phyloP scores from a whole-genome alignment of 2,113 vertebrate species.

The Leucosticte australis region DNA sequence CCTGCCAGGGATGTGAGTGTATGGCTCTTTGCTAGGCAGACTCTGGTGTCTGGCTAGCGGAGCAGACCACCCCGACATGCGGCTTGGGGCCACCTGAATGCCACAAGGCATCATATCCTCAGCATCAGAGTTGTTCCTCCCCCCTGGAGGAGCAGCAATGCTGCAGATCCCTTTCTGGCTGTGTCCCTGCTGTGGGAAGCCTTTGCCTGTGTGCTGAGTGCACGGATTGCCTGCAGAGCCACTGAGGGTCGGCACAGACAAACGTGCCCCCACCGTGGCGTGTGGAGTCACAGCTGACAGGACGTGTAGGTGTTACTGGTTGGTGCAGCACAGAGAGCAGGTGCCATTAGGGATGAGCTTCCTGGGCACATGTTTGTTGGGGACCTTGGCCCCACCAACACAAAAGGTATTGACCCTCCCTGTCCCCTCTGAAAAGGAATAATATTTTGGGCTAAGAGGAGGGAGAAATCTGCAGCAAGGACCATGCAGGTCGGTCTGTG shows the following conservation, averaged over 20 bases:
- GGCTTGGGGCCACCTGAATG: background rate
- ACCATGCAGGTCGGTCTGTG: background rate
- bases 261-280: rapidly evolving
- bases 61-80: background rate
- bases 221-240: rapidly evolving
- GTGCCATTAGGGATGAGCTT: background rate
- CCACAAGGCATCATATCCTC: background rate
- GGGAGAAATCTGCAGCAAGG: background rate
- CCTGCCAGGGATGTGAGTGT: background rate
- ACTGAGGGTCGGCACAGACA: background rate
- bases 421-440: background rate
- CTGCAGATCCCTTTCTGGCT: background rate
- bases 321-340: background rate
- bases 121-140: background rate
- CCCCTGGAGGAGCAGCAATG: rapidly evolving
- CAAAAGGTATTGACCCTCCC: rapidly evolving
- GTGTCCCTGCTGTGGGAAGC: background rate
- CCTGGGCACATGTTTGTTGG: background rate
- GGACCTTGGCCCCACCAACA: background rate
- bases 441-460: background rate
- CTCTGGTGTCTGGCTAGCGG: background rate
- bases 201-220: background rate
- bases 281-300: background rate
- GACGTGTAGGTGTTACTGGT: background rate
- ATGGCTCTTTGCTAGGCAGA: background rate